A percentile compares a stretch with the other conserved stretches of the same genome.
phyloP scores from a whole-genome alignment of 37 sponge, comb jelly and placozoan species.

The Bolinopsis microptera region DNA sequence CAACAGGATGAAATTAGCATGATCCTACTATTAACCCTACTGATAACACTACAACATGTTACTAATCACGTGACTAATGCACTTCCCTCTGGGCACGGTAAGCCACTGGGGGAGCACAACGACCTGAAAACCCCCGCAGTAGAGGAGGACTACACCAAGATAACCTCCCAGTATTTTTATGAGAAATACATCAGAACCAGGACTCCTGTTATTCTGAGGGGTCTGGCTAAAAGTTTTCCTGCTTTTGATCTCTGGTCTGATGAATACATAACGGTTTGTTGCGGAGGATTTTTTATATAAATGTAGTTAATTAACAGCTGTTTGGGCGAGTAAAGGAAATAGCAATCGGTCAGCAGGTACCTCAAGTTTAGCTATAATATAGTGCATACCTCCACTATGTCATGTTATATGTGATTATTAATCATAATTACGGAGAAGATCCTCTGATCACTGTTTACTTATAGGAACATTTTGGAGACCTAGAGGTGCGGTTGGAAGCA shows the following conservation, averaged over 20 bases:
- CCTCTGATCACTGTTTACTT: no score
- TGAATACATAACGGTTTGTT: slow-evolving; percentile 2
- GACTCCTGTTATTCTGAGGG: slow-evolving; percentile 54
- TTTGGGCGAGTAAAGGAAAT: no score
- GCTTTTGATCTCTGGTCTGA: slow-evolving; percentile 41
- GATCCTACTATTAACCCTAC: background rate
- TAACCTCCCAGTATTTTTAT: slow-evolving; percentile 30
- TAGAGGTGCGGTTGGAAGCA: slow-evolving; percentile 68
- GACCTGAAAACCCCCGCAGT: slow-evolving; percentile 9
- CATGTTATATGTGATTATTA: no score
- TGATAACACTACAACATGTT: background rate
- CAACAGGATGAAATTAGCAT: background rate
- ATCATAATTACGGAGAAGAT: no score
- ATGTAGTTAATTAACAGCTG: background rate
- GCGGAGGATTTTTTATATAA: background rate
- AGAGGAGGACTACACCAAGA: slow-evolving; percentile 4
- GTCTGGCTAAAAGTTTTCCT: slow-evolving; percentile 24
- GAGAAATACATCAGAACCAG: slow-evolving; percentile 20
- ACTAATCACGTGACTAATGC: background rate
- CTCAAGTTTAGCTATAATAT: no score
- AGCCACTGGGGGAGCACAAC: slow-evolving; percentile 31
- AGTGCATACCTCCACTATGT: no score
- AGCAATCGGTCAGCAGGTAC: no score
- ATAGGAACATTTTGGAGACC: slow-evolving; percentile 65
- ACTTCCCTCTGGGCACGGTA: slow-evolving; percentile 42